Evolutionary conservation across 2,797 vertebrate genomes (phyloP), one percentile per base, ranked within the genome.

Genomic region (Semotilus atromaculatus): DNA sequence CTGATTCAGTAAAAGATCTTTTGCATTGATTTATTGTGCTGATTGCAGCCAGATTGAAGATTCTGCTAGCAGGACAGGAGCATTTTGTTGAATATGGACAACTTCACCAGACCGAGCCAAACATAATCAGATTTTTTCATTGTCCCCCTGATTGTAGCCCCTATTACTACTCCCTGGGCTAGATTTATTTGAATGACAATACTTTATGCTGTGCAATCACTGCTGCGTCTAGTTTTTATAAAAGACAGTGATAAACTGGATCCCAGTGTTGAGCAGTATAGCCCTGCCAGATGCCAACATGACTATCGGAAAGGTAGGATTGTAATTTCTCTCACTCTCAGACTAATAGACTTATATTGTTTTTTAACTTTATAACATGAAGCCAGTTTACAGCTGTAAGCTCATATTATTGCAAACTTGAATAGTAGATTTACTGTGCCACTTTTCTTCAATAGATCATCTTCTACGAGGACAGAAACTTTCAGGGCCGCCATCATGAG

Each of bases 391-490:
- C 29, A 23, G 43, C 45, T 66, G 40, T 3, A 45, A 26, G 45
- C 53, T 53, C 43, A 66, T 19, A 62, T 29, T 29, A 43, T 43
- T 78, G 26, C 62, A 23, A 48, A 53, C 19, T 64, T 67, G 10
- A 19, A 51, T 66, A 53, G 1, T n/a, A 67, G 19, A 45, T 31
- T 45, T 77, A 68, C 29, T 43, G 26, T 60, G 3, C 26, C 43
- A 55, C 60, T 70, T 55, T 38, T 38, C 14, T 55, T 64, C 55
- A 66, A 34, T 29, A 95, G 95, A 94, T 95, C 16, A 91, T 92
- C 82, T 95, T 95, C 90, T 95, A 92, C 1, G 93, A 95, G 88
- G 91, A 92, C 43, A 91, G 86, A 85, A 90, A 93, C 90, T 95
- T 94, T 87, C 87, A 88, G 31, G 94, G 94, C 29, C 58, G 13